Evolutionary conservation across 2,113 vertebrate genomes (phyloP).

Genomic region (Noctilio leporinus): DNA sequence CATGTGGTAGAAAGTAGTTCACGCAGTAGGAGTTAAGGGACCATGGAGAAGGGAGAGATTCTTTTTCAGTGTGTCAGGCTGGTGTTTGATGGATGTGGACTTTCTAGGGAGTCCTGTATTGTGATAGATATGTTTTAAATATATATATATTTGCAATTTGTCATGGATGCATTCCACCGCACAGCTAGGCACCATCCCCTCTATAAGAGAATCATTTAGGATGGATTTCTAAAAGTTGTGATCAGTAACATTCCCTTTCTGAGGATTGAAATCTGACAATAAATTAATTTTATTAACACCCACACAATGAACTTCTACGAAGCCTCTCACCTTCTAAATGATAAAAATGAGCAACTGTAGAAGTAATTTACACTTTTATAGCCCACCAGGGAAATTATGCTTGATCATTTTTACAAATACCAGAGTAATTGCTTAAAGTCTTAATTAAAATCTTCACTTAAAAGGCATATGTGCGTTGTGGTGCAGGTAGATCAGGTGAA

Average conservation of each 20-base stretch:
- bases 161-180: not conserved
- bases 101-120: not conserved
- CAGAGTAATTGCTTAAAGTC: constrained; percentile 14
- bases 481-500: not conserved
- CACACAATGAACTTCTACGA: not conserved
- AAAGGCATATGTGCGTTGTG: not conserved
- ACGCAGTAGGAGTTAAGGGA: not conserved
- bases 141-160: not conserved
- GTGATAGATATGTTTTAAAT: not conserved
- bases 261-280: not conserved
- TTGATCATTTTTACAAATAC: constrained; percentile 5
- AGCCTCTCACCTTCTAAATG: not conserved
- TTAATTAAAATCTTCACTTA: constrained; percentile 6
- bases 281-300: constrained; percentile 44
- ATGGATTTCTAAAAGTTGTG: not conserved
- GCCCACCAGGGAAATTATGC: constrained; percentile 30
- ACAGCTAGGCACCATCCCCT: not conserved
- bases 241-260: not conserved
- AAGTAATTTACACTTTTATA: constrained; percentile 38
- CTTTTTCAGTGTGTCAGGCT: not conserved
- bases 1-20: not conserved
- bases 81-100: not conserved
- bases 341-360: not conserved
- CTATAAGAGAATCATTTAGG: not conserved
- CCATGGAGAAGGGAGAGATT: not conserved